Evolutionary conservation across 2,797 vertebrate genomes (phyloP).

Genomic region (Champsocephalus gunnari): DNA sequence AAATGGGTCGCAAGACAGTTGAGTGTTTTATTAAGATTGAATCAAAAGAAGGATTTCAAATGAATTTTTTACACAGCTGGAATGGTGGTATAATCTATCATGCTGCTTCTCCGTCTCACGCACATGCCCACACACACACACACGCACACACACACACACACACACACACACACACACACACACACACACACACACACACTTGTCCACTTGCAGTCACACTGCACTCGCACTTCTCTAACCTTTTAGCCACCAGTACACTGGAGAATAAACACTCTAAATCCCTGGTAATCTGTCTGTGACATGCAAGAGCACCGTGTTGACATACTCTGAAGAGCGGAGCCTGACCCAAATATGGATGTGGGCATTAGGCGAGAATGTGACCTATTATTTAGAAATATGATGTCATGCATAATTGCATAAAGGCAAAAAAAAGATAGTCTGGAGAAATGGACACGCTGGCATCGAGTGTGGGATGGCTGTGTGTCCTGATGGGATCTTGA

Average conservation of each 20-base stretch:
- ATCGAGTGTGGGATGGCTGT: constrained; percentile 15
- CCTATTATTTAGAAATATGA: constrained; percentile 55
- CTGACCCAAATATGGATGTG: constrained; percentile 74
- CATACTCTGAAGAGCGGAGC: constrained; percentile 58
- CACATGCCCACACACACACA: constrained; percentile 30
- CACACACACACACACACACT: neutral
- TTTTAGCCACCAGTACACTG: constrained; percentile 64
- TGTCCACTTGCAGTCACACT: constrained; percentile 45
- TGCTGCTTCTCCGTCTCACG: constrained; percentile 13
- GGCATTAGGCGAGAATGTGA: constrained; percentile 58
- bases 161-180: constrained; percentile 11
- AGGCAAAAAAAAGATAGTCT: constrained; percentile 30
- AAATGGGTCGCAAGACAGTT: constrained; percentile 77
- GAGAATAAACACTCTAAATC: constrained; percentile 72
- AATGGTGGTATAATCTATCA: constrained; percentile 64
- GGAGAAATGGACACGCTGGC: constrained; percentile 17
- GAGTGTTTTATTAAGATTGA: constrained; percentile 82
- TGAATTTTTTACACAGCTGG: constrained; percentile 63
- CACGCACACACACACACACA: constrained; percentile 7
- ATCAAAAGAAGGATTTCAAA: constrained; percentile 67
- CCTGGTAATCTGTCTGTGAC: constrained; percentile 73
- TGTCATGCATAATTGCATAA: constrained; percentile 51
- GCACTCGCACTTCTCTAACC: constrained; percentile 59
- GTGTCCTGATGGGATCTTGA: constrained; percentile 36
- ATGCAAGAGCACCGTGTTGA: constrained; percentile 62